A percentile compares a stretch with the other conserved stretches of the same genome.
Evolutionary conservation across 1,140 invertebrate species (phyloP).

Genomic region (Euborellia annulipes): DNA sequence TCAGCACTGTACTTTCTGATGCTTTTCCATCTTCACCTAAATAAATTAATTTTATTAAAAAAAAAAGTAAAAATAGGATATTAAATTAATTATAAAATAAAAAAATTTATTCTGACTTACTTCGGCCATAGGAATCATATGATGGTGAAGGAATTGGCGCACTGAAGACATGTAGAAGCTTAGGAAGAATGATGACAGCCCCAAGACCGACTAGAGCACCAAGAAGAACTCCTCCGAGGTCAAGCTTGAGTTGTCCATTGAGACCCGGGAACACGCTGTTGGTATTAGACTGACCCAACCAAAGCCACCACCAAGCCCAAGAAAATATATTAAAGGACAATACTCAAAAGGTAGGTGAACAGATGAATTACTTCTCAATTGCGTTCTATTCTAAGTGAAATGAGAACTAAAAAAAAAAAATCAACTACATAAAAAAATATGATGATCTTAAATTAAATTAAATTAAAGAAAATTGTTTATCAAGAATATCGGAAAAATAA

Average conservation of each 20-base stretch:
- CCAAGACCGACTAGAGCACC: conserved; percentile 63
- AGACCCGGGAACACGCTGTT: background rate
- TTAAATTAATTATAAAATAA: too few relatives aligned
- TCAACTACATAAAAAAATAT: too few relatives aligned
- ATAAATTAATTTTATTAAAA: too few relatives aligned
- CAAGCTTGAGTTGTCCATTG: conserved; percentile 36
- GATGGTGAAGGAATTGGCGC: conserved; percentile 14
- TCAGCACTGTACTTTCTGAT: conserved; percentile 20
- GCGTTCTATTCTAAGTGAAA: too few relatives aligned
- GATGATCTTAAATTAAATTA: too few relatives aligned
- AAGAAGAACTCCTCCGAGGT: conserved; percentile 59
- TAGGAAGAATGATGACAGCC: conserved; percentile 58
- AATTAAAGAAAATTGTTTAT: too few relatives aligned
- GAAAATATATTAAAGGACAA: too few relatives aligned
- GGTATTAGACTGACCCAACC: background rate
- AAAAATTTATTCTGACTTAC: conserved; percentile 39
- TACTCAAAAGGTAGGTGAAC: too few relatives aligned
- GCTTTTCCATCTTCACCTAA: conserved; percentile 41
- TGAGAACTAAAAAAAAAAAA: too few relatives aligned
- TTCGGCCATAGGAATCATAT: conserved; percentile 39
- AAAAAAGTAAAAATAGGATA: too few relatives aligned
- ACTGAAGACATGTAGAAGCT: conserved; percentile 51
- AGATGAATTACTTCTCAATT: too few relatives aligned
- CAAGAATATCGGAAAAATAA: too few relatives aligned
- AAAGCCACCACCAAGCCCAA: background rate